A percentile compares a stretch with the other conserved stretches of the same genome.
phyloP scores from a whole-genome alignment of 2,113 vertebrate genomes.

The Thalassoma bifasciatum region DNA sequence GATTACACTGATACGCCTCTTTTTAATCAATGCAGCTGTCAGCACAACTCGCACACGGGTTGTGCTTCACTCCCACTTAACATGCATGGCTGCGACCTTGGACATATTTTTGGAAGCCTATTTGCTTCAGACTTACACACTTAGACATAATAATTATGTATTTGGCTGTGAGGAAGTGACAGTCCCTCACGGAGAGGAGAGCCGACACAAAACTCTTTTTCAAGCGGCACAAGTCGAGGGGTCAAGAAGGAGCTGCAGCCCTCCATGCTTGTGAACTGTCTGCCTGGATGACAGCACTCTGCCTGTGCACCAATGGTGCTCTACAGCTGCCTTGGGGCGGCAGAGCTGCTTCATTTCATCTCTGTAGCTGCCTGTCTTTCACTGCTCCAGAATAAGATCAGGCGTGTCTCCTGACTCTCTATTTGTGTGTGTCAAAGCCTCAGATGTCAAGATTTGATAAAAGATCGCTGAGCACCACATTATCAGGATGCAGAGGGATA shows the following conservation, averaged over 20 bases:
- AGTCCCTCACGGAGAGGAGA: conserved; percentile 3
- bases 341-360: conserved; percentile 58
- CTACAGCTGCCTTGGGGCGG: conserved; percentile 49
- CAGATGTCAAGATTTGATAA: conserved; percentile 37
- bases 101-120: neutral
- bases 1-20: neutral
- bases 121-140: neutral
- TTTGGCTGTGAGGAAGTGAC: neutral
- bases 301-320: conserved; percentile 32
- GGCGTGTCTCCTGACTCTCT: conserved; percentile 54
- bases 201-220: conserved; percentile 3
- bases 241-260: conserved; percentile 29
- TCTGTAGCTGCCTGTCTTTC: conserved; percentile 51
- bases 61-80: neutral
- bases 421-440: conserved; percentile 66
- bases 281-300: conserved; percentile 38
- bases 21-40: neutral
- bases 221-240: conserved; percentile 24
- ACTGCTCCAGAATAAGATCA: conserved; percentile 49
- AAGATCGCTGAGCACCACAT: conserved; percentile 22
- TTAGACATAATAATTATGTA: neutral
- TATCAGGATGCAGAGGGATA: neutral
- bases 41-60: neutral
- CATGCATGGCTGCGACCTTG: neutral
- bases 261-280: conserved; percentile 23